These are phyloP conservation scores for Hydrolagus colliei DNA, from an alignment of 2,797 vertebrate genomes.

Conservation along the genomic window DNA sequence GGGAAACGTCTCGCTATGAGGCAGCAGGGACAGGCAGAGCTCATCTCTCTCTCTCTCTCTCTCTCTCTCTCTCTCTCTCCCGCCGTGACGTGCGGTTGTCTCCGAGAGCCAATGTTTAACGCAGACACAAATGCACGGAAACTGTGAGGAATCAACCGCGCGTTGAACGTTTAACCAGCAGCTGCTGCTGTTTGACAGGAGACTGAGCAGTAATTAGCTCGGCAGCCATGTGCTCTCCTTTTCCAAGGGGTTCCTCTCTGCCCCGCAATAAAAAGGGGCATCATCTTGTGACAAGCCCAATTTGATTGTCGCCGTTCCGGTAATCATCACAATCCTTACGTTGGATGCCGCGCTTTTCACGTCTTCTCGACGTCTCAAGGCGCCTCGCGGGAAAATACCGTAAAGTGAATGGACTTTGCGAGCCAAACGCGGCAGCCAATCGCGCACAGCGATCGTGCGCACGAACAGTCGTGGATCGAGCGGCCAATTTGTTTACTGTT, in stretches of 20 bases:
- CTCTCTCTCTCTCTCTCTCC: not conserved
- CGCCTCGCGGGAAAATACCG: no score
- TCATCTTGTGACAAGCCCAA: not conserved
- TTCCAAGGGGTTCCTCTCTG: not conserved
- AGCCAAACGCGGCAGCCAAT: no score
- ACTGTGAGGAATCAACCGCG: conserved; percentile 14
- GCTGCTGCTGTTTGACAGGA: conserved; percentile 9
- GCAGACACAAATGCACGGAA: not conserved
- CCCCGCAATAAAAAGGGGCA: not conserved
- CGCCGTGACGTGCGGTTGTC: not conserved
- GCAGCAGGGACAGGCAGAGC: not conserved
- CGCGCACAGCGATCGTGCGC: no score
- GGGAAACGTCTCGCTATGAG: not conserved
- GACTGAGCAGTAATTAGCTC: conserved; percentile 21
- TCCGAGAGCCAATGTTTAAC: not conserved
- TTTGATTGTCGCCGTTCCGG: not conserved
- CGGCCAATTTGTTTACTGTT: no score
- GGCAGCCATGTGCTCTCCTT: not conserved
- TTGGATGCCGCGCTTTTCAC: no score
- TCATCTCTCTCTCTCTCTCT: not conserved
- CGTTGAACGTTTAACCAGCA: not conserved
- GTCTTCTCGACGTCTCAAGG: no score
- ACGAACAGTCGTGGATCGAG: no score
- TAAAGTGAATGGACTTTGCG: no score
- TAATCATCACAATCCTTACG: no score